Evolutionary conservation across 2,113 vertebrate species (phyloP), one percentile per base, ranked within the genome.

Genomic region (Urocynchramus pylzowi): DNA sequence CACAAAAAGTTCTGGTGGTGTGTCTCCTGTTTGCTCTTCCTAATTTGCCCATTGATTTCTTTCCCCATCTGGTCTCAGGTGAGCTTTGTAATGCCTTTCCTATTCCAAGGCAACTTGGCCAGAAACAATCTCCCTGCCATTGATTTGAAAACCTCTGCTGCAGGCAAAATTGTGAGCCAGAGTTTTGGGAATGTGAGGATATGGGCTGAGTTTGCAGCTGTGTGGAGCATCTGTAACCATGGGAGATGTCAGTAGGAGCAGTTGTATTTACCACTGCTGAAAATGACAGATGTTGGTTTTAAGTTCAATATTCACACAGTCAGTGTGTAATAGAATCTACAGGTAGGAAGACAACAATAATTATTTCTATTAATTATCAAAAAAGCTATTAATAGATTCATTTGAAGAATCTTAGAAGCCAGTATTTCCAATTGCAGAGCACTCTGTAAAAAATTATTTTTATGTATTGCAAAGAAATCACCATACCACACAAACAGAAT

Each of bases 231-330:
- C 47, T 49, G 59, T 74, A 41, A 31, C 31, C 33, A 10, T 24
- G 50, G 50, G 54, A 26, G 28, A 8, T 53, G 21, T 53, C 76
- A 50, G 9, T 30, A n/a, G 76, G 42, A 50, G 3, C n/a, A 35
- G 30, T 22, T 56, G 22, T 17, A 17, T 88, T 84, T 90, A 26
- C n/a, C 41, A 26, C 30, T 11, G 2, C 59, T 83, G 68, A 13
- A 64, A 68, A 59, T 9, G 5, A 11, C 30, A 9, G 1, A 2
- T 4, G 5, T 8, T 1, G 1, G 24, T 63, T 69, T 81, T 35
- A 45, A 76, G 22, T 80, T 84, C 49, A 73, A 1, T 53, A 8
- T 9, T 81, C 39, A 42, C 35, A 56, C 21, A 35, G 39, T 65
- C 69, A 42, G 12, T 42, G n/a, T 63, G 7, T 47, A 30, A 28